A percentile compares a stretch with the other conserved stretches of the same genome.
These are phyloP conservation scores for Ariopsis seemanni DNA, from an alignment of 2,113 vertebrate genomes.

Conservation along the genomic window DNA sequence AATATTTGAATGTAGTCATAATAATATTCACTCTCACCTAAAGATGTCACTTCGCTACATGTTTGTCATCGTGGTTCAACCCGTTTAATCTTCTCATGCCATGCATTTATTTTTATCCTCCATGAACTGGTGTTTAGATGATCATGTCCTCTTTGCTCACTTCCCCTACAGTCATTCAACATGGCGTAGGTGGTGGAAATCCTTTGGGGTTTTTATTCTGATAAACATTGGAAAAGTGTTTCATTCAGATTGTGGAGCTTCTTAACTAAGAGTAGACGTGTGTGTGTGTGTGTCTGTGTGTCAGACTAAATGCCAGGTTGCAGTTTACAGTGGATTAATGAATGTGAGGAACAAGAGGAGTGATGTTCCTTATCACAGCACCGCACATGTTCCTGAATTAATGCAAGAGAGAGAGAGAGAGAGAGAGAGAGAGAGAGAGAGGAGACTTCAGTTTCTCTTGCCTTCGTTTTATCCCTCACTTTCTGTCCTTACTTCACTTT, in stretches of 20 bases:
- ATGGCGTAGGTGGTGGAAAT: not conserved
- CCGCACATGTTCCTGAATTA: slow-evolving; percentile 59
- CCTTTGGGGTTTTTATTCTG: slow-evolving; percentile 1
- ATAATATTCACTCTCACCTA: not conserved
- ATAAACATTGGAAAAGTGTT: not conserved
- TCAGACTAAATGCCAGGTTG: slow-evolving; percentile 50
- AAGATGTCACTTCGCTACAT: not conserved
- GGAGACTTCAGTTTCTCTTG: not conserved
- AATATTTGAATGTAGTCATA: not conserved
- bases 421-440: slow-evolving; percentile 11
- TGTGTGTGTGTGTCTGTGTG: not conserved
- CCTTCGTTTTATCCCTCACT: slow-evolving; percentile 15
- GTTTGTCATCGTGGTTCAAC: not conserved
- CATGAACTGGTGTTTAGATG: not conserved
- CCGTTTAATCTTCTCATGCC: not conserved
- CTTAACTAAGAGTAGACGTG: not conserved
- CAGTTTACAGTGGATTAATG: slow-evolving; percentile 60
- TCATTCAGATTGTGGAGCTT: not conserved
- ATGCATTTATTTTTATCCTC: not conserved
- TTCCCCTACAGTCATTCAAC: not conserved
- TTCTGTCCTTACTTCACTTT: slow-evolving; percentile 16
- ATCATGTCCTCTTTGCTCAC: not conserved
- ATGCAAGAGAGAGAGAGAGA: slow-evolving; percentile 32
- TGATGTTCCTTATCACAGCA: slow-evolving; percentile 56
- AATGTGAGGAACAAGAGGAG: slow-evolving; percentile 48